Percentiles rank a stretch among this genome's conserved stretches.
phyloP scores from a whole-genome alignment of 2,888 invertebrate genomes.

The Cerastis leucographa region DNA sequence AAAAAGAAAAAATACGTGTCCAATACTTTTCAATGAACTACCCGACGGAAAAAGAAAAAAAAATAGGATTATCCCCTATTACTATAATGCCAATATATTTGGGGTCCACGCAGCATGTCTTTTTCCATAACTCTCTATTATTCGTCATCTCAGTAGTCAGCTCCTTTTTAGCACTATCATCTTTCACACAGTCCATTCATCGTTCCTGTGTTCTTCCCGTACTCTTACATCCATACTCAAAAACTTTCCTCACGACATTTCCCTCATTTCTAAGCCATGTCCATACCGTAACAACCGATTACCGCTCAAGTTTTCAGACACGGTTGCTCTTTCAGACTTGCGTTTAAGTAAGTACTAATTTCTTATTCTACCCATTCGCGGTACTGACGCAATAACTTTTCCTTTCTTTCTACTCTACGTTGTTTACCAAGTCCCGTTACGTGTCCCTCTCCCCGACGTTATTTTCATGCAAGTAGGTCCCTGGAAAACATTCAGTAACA shows the following conservation, averaged over 20 bases:
- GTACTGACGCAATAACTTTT: neutral
- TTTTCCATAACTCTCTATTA: neutral
- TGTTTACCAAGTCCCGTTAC: neutral
- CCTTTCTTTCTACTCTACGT: neutral
- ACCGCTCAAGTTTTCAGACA: neutral
- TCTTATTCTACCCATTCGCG: neutral
- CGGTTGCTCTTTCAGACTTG: neutral
- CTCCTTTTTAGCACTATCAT: neutral
- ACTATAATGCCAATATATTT: neutral
- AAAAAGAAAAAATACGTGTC: too few species aligned
- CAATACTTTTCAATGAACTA: too few species aligned
- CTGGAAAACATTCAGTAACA: conserved; percentile 20
- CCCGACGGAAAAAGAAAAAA: too few species aligned
- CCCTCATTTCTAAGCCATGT: neutral
- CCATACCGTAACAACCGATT: neutral
- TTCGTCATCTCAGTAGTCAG: neutral
- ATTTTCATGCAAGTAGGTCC: neutral
- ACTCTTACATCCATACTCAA: neutral
- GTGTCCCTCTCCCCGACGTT: neutral
- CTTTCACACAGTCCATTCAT: neutral
- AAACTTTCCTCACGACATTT: neutral
- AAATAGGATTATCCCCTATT: too few species aligned
- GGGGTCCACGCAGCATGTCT: neutral
- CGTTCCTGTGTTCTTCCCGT: neutral
- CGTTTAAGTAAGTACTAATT: neutral